Conservation (phyloP, 2,797 vertebrate genomes). For the Echeneis naucrates region DNA sequence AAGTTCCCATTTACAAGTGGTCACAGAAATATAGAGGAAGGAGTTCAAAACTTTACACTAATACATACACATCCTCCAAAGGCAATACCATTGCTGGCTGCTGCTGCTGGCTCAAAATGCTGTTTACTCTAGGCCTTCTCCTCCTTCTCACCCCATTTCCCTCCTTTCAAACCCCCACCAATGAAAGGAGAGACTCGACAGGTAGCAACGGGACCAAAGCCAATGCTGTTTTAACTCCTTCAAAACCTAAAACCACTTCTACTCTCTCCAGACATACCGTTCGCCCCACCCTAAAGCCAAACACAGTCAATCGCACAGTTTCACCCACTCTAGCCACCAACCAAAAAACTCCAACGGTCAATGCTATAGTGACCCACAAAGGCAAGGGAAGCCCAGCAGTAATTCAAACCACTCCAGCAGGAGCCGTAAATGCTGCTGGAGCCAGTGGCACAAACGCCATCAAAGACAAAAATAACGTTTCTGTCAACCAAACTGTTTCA, state of each 20-base stretch:
- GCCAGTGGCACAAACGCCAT: constrained; percentile 38
- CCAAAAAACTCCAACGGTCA: constrained; percentile 56
- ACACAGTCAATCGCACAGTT: constrained; percentile 65
- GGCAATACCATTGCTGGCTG: constrained; percentile 47
- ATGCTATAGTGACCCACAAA: constrained; percentile 49
- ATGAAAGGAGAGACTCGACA: constrained; percentile 77
- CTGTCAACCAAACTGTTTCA: constrained; percentile 58
- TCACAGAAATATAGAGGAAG: constrained; percentile 57
- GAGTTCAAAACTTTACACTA: constrained; percentile 51
- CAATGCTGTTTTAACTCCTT: constrained; percentile 58
- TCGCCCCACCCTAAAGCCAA: constrained; percentile 70
- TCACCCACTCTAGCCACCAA: constrained; percentile 51
- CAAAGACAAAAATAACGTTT: constrained; percentile 62
- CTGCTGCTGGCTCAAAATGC: constrained; percentile 75
- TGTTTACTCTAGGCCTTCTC: constrained; percentile 80
- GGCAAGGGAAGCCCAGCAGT: constrained; percentile 50
- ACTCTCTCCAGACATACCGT: constrained; percentile 59
- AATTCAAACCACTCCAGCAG: constrained; percentile 59
- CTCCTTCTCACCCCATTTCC: constrained; percentile 81
- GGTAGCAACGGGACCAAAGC: constrained; percentile 72
- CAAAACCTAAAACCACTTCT: constrained; percentile 77
- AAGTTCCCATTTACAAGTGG: constrained; percentile 44
- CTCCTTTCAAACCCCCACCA: constrained; percentile 75
- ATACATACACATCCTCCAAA: constrained; percentile 57
- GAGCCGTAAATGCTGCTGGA: constrained; percentile 46